phyloP scores from a whole-genome alignment of 2,113 vertebrate genomes.

The Salvelinus sp. region DNA sequence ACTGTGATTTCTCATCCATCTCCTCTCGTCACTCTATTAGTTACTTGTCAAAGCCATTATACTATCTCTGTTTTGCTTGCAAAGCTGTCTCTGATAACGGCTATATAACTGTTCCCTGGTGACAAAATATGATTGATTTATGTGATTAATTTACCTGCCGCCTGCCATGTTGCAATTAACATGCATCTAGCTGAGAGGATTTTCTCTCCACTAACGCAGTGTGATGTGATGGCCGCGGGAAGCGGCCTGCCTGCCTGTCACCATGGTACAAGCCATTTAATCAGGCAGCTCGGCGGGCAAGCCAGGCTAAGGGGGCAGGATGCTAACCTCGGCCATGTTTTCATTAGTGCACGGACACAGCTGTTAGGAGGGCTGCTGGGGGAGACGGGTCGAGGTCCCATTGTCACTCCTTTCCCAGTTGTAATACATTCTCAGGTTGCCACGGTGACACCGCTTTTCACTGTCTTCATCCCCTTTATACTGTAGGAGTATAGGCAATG shows the following conservation, averaged over 20 bases:
- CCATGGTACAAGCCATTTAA: not conserved
- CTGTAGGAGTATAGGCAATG: no score
- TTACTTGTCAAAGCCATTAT: not conserved
- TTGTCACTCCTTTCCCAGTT: constrained; percentile 5
- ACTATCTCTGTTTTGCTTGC: not conserved
- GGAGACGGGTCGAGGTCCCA: not conserved
- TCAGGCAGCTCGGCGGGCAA: not conserved
- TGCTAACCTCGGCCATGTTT: not conserved
- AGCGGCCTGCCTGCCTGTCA: not conserved
- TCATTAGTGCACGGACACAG: constrained; percentile 9
- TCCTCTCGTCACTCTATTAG: not conserved
- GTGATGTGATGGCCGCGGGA: not conserved
- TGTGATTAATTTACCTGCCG: not conserved
- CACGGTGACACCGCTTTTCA: not conserved
- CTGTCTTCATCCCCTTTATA: not conserved
- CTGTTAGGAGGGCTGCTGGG: not conserved
- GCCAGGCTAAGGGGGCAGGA: not conserved
- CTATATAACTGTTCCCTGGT: not conserved
- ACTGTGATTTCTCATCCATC: not conserved
- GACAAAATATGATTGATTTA: not conserved
- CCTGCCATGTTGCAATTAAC: not conserved
- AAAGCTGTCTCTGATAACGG: no score
- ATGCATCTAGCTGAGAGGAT: no score
- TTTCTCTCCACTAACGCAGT: no score
- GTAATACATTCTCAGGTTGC: not conserved